Evolutionary conservation across 2,113 vertebrate genomes (phyloP).

Genomic region (Hyaena hyaena): DNA sequence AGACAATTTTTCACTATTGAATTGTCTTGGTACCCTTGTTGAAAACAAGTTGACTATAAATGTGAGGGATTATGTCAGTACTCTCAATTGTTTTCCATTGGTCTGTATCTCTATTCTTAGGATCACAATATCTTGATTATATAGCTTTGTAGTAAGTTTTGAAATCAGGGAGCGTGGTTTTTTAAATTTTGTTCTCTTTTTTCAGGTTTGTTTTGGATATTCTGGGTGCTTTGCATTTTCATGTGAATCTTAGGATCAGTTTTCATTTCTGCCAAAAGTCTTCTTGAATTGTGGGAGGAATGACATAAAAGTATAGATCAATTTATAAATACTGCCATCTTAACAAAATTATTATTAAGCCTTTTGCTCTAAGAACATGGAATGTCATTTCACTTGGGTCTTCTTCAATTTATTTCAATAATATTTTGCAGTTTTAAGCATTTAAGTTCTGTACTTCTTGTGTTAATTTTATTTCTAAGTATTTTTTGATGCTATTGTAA

Average conservation of each 20-base stretch:
- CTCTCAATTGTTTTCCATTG: neutral
- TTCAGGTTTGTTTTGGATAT: neutral
- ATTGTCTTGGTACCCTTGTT: neutral
- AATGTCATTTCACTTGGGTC: neutral
- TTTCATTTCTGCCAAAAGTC: neutral
- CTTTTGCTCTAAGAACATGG: neutral
- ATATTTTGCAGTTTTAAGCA: neutral
- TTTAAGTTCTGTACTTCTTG: neutral
- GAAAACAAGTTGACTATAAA: neutral
- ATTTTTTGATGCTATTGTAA: neutral
- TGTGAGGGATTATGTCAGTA: neutral
- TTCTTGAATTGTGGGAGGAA: neutral
- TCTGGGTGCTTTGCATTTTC: neutral
- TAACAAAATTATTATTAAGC: neutral
- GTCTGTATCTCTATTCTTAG: neutral
- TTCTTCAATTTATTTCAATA: slow-evolving; percentile 3
- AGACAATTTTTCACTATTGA: neutral
- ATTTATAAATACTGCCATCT: neutral
- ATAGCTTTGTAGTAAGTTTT: neutral
- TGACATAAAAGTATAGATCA: neutral
- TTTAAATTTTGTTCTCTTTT: neutral
- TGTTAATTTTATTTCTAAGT: slow-evolving; percentile 17
- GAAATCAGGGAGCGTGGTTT: neutral
- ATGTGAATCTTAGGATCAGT: neutral
- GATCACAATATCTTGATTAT: neutral